Base-by-base conservation (phyloP, 2,888 invertebrate genomes). In the Sipha maydis region DNA sequence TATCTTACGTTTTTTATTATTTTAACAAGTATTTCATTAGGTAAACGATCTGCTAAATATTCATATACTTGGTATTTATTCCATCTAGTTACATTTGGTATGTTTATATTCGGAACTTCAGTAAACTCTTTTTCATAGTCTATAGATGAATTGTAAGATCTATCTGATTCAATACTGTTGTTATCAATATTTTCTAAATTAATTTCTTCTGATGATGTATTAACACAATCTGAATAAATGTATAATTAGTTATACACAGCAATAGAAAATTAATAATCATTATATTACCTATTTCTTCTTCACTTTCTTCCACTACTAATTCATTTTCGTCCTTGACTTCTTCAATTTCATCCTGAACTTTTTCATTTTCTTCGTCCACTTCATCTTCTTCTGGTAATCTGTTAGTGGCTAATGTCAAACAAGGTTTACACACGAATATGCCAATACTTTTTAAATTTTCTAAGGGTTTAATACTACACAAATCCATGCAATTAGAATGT, bases 391-490 rank as follows among this genome's bases (percentile, higher is more conserved):
- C 86, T 8, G 21, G 28, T 9, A 75, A 17, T 61, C 21, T 38
- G 31, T 41, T 28, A 38, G 80, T 75, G 2, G 86, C 86, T 28
- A 80, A 80, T 34, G 73, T 80, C 86, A 61, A 56, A 19, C 86
- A 86, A 41, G 86, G 86, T 9, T 80, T 80, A 61, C 86, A 86
- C 3, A 86, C 5, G 28, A 61, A 86, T 4, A 73, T 17, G 11
- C 41, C 25, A n/a, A 21, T 17, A 19, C 1, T 1, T 61, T 80
- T 25, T 31, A 86, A 0, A 19, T 7, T 41, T 21, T 86, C 61
- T 4, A 86, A 73, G 17, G 86, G 86, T 48, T 86, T 80, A 38
- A 28, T 28, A 0, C 61, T 80, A n/a, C 21, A 67, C 5, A 56
- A 61, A 5, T 86, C 73, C 41, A 41, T 80, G 80, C 86, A 86